These are phyloP conservation scores for Enteromius paludinosus DNA, from an alignment of 2,797 vertebrate genomes.

Conservation along the genomic window DNA sequence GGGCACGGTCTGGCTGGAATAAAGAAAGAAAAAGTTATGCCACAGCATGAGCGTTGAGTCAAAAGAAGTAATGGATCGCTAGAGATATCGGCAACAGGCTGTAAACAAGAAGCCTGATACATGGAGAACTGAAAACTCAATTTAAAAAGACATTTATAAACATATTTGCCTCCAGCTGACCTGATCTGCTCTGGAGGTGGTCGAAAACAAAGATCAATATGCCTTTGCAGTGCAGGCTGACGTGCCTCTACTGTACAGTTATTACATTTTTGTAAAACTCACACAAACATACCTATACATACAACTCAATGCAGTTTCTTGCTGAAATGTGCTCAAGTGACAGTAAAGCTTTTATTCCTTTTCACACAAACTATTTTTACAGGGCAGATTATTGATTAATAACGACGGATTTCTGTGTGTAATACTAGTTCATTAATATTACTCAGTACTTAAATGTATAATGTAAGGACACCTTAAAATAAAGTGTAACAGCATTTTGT, in stretches of 20 bases:
- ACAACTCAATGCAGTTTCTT: not conserved
- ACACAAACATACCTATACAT: not conserved
- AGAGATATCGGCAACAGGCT: constrained; percentile 68
- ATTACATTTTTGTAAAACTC: not conserved
- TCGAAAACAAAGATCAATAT: constrained; percentile 34
- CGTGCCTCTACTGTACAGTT: not conserved
- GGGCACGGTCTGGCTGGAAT: constrained; percentile 51
- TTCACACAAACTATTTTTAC: not conserved
- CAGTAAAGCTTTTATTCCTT: not conserved
- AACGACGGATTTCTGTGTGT: not conserved
- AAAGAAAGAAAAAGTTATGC: constrained; percentile 11
- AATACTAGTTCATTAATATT: not conserved
- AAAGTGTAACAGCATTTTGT: not conserved
- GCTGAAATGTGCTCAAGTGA: not conserved
- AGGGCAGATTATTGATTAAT: not conserved
- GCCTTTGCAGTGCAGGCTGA: constrained; percentile 3
- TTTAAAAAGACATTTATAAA: constrained; percentile 71
- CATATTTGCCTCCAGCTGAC: constrained; percentile 71
- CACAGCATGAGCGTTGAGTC: constrained; percentile 65
- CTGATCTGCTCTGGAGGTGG: constrained; percentile 1
- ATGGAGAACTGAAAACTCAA: constrained; percentile 63
- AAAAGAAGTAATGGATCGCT: constrained; percentile 73
- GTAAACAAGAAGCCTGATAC: constrained; percentile 72
- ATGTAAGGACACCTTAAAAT: too few species aligned
- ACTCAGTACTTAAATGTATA: too few species aligned